A percentile compares a stretch with the other conserved stretches of the same genome.
Evolutionary conservation across 1,140 invertebrate species (phyloP).

Genomic region (Brachionus rotundiformis): DNA sequence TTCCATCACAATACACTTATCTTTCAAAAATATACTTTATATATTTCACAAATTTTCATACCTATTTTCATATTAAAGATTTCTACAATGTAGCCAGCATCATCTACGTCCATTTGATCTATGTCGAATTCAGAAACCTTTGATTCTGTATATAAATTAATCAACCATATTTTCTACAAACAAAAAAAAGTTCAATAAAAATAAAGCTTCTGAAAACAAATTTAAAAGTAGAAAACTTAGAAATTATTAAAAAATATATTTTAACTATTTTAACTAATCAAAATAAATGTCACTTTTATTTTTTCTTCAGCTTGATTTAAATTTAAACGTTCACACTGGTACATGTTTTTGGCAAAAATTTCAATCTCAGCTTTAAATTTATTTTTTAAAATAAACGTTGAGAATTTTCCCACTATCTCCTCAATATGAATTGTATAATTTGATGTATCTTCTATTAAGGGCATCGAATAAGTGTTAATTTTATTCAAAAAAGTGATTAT

Average conservation of each 20-base stretch:
- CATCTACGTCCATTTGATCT: background rate
- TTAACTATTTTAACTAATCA: background rate
- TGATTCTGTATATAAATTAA: background rate
- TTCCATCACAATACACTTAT: background rate
- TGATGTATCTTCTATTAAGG: background rate
- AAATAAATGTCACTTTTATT: background rate
- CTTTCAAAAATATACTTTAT: background rate
- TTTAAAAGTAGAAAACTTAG: background rate
- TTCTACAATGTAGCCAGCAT: background rate
- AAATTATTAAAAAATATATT: background rate
- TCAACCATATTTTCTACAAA: background rate
- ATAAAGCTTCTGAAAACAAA: background rate
- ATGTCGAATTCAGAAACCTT: slow-evolving; percentile 25
- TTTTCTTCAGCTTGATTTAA: background rate
- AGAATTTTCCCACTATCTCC: background rate
- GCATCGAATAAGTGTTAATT: background rate
- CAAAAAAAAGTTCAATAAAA: background rate
- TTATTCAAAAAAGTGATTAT: background rate
- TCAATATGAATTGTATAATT: background rate
- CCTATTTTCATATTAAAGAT: slow-evolving; percentile 27
- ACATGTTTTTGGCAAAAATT: background rate
- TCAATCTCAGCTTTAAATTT: background rate
- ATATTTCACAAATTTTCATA: background rate
- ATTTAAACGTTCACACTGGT: background rate
- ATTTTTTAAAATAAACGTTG: background rate